Evolutionary conservation across 2,888 invertebrate species (phyloP), one percentile per base, ranked within the genome.

Genomic region (Rhagophthalmus giganteus): DNA sequence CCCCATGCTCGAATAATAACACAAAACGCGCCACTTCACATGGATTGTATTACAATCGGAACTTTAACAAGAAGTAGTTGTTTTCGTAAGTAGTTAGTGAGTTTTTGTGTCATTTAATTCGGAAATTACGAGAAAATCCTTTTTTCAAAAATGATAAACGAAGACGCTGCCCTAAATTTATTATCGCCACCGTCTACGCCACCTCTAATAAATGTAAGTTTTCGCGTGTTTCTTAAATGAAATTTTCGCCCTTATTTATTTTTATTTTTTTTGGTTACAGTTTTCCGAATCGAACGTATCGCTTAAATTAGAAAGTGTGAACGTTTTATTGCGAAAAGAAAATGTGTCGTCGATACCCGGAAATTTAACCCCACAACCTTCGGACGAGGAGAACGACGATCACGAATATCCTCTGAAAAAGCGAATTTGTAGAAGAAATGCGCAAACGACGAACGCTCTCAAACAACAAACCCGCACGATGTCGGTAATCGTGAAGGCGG

Each of bases 401-500:
- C 58, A 67, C 30, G 73, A 74, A 30, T 70, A 68, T 38, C 74
- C 74, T 61, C 73, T 70, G 79, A 86, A 60, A 85, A 90, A 73
- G 81, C 82, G 60, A 82, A 81, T 70, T 54, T 76, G 65, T 78
- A 78, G 71, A 57, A 64, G 74, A 27, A 76, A 82, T 64, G 80
- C 79, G 63, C 83, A 81, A 54, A 76, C 78, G 59, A 79, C 80
- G 60, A 81, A 81, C 53, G 26, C 57, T 15, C 42, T 54, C 16
- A 47, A 42, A 25, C 44, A 53, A 30, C 40, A 45, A 12, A 54
- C 59, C 27, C 64, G 72, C 37, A 75, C 82, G 40, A 79, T 85
- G 16, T 90, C 91, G 7, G 93, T 94, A 58, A 93, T 93, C 61
- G 92, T 91, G 89, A 84, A 84, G 60, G 91, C 88, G 4, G 86